Evolutionary conservation across 2,888 invertebrate species (phyloP).

Genomic region (Tenthredo mesomela): DNA sequence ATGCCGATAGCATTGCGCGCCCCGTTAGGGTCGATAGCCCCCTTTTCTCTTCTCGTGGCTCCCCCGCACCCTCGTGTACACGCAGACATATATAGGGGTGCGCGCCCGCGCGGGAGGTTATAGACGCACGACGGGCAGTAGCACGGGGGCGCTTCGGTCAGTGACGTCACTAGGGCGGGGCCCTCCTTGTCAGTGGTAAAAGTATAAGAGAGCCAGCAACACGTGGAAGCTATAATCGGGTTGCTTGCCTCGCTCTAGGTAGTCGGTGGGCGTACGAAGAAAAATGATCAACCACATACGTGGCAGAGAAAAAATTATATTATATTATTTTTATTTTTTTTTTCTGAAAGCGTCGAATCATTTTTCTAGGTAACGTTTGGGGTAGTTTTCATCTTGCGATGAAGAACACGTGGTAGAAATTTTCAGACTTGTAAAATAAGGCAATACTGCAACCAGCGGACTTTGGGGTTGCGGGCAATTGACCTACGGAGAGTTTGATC

Average conservation of each 20-base stretch:
- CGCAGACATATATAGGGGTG: slow-evolving; percentile 51
- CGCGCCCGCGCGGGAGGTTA: slow-evolving; percentile 58
- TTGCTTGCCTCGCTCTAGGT: background rate
- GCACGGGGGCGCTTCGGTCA: slow-evolving; percentile 52
- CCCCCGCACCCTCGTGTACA: slow-evolving; percentile 55
- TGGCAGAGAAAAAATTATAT: background rate
- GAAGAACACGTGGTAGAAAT: background rate
- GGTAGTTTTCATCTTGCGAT: background rate
- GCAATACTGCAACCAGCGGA: background rate
- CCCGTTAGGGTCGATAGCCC: slow-evolving; percentile 71
- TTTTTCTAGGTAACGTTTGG: background rate
- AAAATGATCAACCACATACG: background rate
- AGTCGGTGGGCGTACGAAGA: background rate
- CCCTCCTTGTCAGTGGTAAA: slow-evolving; percentile 60
- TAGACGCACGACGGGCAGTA: slow-evolving; percentile 49
- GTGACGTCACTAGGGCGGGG: slow-evolving; percentile 76
- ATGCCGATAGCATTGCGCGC: slow-evolving; percentile 69
- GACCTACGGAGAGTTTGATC: background rate
- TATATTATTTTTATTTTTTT: background rate
- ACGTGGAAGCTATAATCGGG: slow-evolving; percentile 71
- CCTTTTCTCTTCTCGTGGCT: slow-evolving; percentile 54
- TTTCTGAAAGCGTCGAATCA: background rate
- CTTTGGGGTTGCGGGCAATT: background rate
- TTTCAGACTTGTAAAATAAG: background rate
- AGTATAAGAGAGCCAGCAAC: slow-evolving; percentile 65